These are phyloP conservation scores for Poecilia gillii DNA, from an alignment of 2,797 vertebrate genomes.

Conservation along the genomic window DNA sequence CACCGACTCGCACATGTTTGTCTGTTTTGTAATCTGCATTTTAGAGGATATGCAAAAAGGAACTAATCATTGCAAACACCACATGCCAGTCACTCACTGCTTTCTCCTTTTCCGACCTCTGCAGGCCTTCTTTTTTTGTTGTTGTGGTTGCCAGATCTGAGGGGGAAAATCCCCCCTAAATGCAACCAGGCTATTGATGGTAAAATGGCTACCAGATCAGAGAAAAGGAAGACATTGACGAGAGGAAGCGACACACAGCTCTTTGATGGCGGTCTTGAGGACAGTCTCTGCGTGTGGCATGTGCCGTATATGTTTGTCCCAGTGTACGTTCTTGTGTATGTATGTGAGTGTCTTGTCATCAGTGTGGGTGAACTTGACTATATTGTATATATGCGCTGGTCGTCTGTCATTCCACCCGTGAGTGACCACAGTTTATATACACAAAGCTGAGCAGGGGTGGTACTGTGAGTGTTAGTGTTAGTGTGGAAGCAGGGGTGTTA, in stretches of 20 bases:
- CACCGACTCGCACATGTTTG: conserved; percentile 29
- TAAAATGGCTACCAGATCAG: conserved; percentile 65
- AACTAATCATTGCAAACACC: conserved; percentile 29
- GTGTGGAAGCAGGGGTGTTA: conserved; percentile 61
- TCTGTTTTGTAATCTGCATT: conserved; percentile 46
- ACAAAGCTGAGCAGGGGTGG: conserved; percentile 59
- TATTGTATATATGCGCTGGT: conserved; percentile 58
- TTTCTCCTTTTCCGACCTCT: conserved; percentile 59
- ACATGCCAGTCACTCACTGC: conserved; percentile 58
- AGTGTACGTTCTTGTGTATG: conserved; percentile 34
- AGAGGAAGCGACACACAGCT: conserved; percentile 46
- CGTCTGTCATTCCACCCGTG: conserved; percentile 68
- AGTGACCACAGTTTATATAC: conserved; percentile 74
- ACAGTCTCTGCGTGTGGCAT: conserved; percentile 60
- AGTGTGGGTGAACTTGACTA: conserved; percentile 46
- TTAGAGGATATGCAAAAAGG: conserved; percentile 32
- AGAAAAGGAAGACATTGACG: conserved; percentile 41
- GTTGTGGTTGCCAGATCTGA: conserved; percentile 70
- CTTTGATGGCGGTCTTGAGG: conserved; percentile 55
- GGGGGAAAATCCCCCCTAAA: conserved; percentile 61
- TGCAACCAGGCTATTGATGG: conserved; percentile 60
- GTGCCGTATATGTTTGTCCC: conserved; percentile 44
- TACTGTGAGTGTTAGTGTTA: conserved; percentile 40
- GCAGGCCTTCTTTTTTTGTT: conserved; percentile 29
- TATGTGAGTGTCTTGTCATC: conserved; percentile 42